A percentile compares a stretch with the other conserved stretches of the same genome.
Conservation (phyloP, 2,888 invertebrate genomes). For the Punctoribates punctum region DNA sequence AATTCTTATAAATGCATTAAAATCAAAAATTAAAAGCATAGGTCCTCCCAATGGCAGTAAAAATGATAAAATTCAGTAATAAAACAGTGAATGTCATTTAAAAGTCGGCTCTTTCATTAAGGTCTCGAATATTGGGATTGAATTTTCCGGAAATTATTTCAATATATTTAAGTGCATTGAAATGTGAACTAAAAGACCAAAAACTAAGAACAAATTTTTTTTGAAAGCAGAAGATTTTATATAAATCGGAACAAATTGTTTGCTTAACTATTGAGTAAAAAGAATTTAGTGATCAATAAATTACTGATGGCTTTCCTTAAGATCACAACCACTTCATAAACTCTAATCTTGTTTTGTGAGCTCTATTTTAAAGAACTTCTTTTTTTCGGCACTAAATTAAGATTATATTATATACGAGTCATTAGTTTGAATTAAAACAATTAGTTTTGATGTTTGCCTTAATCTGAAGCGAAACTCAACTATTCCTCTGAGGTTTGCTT, state of each 20-base stretch:
- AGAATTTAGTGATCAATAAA: conserved; percentile 10
- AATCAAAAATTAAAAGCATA: too few relatives aligned
- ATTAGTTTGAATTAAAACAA: conserved; percentile 34
- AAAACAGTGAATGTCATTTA: too few relatives aligned
- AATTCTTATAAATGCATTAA: too few relatives aligned
- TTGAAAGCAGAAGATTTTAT: background rate
- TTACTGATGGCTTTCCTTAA: background rate
- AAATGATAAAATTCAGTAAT: too few relatives aligned
- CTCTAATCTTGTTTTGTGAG: background rate
- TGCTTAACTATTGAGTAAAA: background rate
- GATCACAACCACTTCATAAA: background rate
- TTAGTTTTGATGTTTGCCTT: conserved; percentile 23
- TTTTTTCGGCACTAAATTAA: background rate
- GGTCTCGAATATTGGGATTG: too few relatives aligned
- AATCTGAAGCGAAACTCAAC: background rate
- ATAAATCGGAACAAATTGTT: conserved; percentile 6
- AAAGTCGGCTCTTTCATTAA: too few relatives aligned
- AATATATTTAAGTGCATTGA: background rate
- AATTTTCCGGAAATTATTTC: too few relatives aligned
- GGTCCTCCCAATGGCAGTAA: too few relatives aligned
- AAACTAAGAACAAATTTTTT: conserved; percentile 2
- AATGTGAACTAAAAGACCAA: background rate
- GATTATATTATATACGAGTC: conserved; percentile 32
- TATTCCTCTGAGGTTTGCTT: conserved; percentile 17
- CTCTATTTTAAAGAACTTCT: background rate